A percentile compares a stretch with the other conserved stretches of the same genome.
These are phyloP conservation scores for Osmerus eperlanus DNA, from an alignment of 2,113 vertebrate genomes.

Conservation along the genomic window DNA sequence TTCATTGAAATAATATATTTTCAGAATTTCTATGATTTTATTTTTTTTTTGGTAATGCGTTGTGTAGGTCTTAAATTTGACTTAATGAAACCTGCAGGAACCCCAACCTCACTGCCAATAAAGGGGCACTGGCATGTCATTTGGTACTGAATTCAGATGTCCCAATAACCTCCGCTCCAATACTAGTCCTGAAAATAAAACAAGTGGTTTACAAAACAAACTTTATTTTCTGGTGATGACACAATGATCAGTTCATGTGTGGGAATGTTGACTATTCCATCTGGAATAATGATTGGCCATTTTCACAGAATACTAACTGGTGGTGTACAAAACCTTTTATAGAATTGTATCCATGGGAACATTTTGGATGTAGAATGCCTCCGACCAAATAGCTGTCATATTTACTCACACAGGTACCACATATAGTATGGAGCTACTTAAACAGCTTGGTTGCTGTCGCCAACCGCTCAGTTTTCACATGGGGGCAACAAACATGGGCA, in stretches of 20 bases:
- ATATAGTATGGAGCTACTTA: background rate
- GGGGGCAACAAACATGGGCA: background rate
- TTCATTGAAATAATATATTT: too few species aligned
- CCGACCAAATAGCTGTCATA: background rate
- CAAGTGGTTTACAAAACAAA: background rate
- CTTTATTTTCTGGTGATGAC: background rate
- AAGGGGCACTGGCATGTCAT: too few species aligned
- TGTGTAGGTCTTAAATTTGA: too few species aligned
- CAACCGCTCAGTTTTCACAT: background rate
- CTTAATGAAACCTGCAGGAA: too few species aligned
- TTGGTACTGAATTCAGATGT: too few species aligned
- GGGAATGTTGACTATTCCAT: background rate
- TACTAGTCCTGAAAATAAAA: too few species aligned
- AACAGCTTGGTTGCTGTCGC: background rate
- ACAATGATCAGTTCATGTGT: background rate
- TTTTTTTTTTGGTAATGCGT: too few species aligned
- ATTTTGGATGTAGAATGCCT: background rate
- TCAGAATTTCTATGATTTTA: too few species aligned
- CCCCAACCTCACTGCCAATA: too few species aligned
- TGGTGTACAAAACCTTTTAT: slow-evolving; percentile 1
- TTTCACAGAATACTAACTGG: background rate
- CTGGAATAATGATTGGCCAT: background rate
- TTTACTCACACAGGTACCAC: background rate
- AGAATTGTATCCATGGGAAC: background rate
- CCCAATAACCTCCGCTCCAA: too few species aligned